Evolutionary conservation across 2,113 vertebrate genomes (phyloP), one percentile per base, ranked within the genome.

Genomic region (Promerops cafer): DNA sequence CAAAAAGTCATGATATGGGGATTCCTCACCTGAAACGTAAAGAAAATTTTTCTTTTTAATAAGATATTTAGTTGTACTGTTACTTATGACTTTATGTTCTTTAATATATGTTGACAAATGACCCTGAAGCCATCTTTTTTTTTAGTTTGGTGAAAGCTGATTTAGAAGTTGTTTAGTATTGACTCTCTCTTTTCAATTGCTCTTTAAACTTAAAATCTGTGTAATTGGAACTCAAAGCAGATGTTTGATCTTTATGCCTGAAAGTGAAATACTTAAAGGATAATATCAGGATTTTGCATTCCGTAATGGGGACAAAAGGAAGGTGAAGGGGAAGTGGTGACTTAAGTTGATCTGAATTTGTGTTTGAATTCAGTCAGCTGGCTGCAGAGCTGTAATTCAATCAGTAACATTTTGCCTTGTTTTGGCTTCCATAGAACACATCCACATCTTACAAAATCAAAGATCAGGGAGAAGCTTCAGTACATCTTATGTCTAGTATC

Each of bases 401-500:
- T 40, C 68, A 74, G 4, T 30, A 74, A 13, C 1, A 74, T 87
- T 81, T 47, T 66, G 5, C 15, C 24, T 61, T 69, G 5, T 28
- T 95, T 84, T 89, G 44, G 6, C 2, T 92, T 66, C 24, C 8
- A 13, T 11, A 53, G n/a, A 65, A n/a, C 3, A 49, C 6, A 31
- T 9, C 24, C 7, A 10, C 23, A 20, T 42, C 22, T 61, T 53
- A 44, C 5, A 66, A 74, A 90, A 77, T 31, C 10, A 18, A 7
- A 31, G 30, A 1, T 63, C 39, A 33, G 8, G 13, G 22, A 63
- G 24, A 20, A 11, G 14, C 39, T 87, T 89, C 27, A 44, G 40
- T 78, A 52, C 0, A 0, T 30, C 1, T 63, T 27, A 31, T 20
- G 8, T 11, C 37, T 80, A 12, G 1, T 52, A 27, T 28, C 16